Evolutionary conservation across 2,113 vertebrate species (phyloP), one percentile per base, ranked within the genome.

Genomic region (Datnioides undecimradiatus): DNA sequence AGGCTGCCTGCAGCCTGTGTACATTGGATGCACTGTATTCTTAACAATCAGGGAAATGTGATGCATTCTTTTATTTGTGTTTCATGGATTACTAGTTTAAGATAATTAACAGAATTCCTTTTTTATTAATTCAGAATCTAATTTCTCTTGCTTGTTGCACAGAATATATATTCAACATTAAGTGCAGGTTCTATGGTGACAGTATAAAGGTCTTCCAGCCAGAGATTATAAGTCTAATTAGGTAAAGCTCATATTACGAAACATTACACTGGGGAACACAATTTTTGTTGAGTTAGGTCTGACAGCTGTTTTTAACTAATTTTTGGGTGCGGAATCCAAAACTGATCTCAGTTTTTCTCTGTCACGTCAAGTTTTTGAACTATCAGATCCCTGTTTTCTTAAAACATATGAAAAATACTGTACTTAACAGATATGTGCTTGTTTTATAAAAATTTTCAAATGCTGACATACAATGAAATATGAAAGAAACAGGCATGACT

Each of bases 161-260:
- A 45, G 64, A 62, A 62, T 74, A 38, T n/a, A 66, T 49, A 40
- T 21, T 73, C 7, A 72, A 3, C 6, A 65, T 55, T 72, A 58
- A 49, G 41, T 31, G 16, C 31, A 40, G 41, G 2, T 19, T 55
- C 3, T 64, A 14, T 46, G 57, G 29, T 46, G 17, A 60, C 48
- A 34, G 36, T 29, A 45, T 36, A n/a, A 52, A 45, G 21, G 14
- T 62, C 27, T 33, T 10, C 29, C 5, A 63, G 29, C 19, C 33
- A 49, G 49, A 25, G 5, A 71, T 64, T n/a, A 57, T 43, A n/a
- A 52, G 71, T 46, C 12, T 17, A 55, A 41, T 71, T 38, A 36
- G 29, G n/a, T 71, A 29, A 46, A 71, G 54, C 16, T 70, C 6
- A 34, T 14, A 52, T 52, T 69, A 34, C 2, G 14, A 59, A 62